These are phyloP conservation scores for Amphiprion ocellaris DNA, from an alignment of 2,113 vertebrate species.

Conservation along the genomic window DNA sequence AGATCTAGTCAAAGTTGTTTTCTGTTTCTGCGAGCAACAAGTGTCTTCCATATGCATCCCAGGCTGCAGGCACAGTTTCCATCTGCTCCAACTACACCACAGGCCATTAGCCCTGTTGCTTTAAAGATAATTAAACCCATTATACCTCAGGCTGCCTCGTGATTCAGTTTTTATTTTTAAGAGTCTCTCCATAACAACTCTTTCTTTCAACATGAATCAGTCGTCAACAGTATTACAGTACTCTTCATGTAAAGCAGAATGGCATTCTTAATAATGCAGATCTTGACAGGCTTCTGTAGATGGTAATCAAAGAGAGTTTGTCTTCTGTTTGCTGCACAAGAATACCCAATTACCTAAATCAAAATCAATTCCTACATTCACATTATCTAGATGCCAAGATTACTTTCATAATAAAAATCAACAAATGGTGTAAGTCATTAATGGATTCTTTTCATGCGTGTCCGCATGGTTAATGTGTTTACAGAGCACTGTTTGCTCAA, in stretches of 20 bases:
- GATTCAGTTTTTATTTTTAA: not conserved
- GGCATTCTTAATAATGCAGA: not conserved
- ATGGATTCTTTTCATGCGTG: constrained; percentile 2
- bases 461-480: too few species aligned
- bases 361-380: too few species aligned
- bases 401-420: not conserved
- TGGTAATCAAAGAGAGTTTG: not conserved
- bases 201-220: not conserved
- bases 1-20: not conserved
- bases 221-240: not conserved
- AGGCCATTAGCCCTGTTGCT: not conserved
- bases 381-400: not conserved
- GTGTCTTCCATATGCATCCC: too few species aligned
- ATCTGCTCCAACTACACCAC: too few species aligned
- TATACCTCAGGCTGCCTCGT: not conserved
- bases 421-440: not conserved
- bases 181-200: not conserved
- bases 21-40: not conserved
- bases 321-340: not conserved
- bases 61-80: not conserved
- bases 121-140: not conserved
- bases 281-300: not conserved
- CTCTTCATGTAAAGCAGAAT: not conserved
- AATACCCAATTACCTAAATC: not conserved
- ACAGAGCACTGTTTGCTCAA: too few species aligned